These are phyloP conservation scores for Dolomedes plantarius DNA, from an alignment of 2,888 invertebrate genomes.

Conservation along the genomic window DNA sequence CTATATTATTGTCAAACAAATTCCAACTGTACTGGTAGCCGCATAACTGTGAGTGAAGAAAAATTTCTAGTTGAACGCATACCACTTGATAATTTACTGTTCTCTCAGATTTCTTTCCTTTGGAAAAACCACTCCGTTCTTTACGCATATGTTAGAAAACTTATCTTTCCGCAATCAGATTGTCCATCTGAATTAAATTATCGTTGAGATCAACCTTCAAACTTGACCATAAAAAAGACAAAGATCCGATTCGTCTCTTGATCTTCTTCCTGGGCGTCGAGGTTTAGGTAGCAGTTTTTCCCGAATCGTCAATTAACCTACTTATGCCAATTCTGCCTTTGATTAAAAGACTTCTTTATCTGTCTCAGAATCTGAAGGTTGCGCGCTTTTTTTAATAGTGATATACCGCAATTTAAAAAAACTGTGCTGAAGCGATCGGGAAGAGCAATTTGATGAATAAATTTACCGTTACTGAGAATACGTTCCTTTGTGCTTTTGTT, in stretches of 20 bases:
- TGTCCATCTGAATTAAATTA: too few species aligned
- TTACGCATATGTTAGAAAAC: too few species aligned
- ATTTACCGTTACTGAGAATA: not conserved
- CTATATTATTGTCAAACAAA: too few species aligned
- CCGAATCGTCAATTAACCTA: conserved; percentile 51
- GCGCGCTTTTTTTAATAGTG: not conserved
- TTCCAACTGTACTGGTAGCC: too few species aligned
- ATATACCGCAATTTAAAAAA: not conserved
- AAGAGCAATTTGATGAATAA: not conserved
- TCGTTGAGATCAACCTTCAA: not conserved
- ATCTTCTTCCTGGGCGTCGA: conserved; percentile 13
- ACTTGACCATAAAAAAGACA: not conserved
- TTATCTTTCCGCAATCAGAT: too few species aligned
- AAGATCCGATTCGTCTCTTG: not conserved
- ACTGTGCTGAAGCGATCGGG: not conserved
- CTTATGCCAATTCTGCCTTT: conserved; percentile 40
- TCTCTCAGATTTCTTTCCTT: not conserved
- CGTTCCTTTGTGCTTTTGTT: not conserved
- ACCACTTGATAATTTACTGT: too few species aligned
- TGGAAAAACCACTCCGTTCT: too few species aligned
- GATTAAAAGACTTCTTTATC: conserved; percentile 29
- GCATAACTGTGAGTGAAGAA: too few species aligned
- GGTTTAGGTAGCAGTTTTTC: not conserved
- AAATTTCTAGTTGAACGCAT: too few species aligned
- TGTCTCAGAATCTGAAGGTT: not conserved